Evolutionary conservation across 2,888 invertebrate species (phyloP), one percentile per base, ranked within the genome.

Genomic region (Cataglyphis altisquamis): DNA sequence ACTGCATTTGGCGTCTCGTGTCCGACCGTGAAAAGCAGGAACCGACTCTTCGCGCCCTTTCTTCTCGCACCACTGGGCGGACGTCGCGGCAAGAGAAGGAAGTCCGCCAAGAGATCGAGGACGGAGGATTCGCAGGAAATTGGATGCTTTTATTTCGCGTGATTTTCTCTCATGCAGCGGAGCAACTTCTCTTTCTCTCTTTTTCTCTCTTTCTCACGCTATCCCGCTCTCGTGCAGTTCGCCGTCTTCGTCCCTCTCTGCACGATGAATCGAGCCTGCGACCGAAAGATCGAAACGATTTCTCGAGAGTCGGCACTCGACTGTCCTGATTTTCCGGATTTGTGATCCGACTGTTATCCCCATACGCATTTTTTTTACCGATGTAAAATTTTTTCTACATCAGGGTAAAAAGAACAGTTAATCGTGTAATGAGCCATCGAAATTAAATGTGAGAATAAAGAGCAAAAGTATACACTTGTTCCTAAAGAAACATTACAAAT

Each of bases 131-230:
- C 70, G 81, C 84, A 82, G 88, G 87, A 90, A 90, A 90, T 89
- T 89, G 90, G 86, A 87, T 84, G 86, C 88, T 90, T 90, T 90
- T 90, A 87, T 89, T 88, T 88, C 84, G 75, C 85, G 57, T 86
- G 88, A 87, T 90, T 87, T 85, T 72, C 86, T 64, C 77, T 64
- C 85, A 84, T 86, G 86, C 86, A 85, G 55, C 70, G 67, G 57
- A 80, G 72, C 68, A 57, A 48, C 64, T 62, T 41, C 55, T 9
- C 29, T 18, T 1, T 36, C 55, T 55, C 21, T 32, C 45, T 52
- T 52, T 6, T 55, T 8, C 52, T 32, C 52, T 18, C 21, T 21
- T 25, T 25, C 15, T 21, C 18, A 18, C 21, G 10, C 18, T 57
- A 3, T 18, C 21, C n/a, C n/a, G 5, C 12, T 52, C 25, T 32